Percentiles rank a stretch among this genome's conserved stretches.
Conservation (phyloP, 2,113 vertebrate species). For the Mobula hypostoma region DNA sequence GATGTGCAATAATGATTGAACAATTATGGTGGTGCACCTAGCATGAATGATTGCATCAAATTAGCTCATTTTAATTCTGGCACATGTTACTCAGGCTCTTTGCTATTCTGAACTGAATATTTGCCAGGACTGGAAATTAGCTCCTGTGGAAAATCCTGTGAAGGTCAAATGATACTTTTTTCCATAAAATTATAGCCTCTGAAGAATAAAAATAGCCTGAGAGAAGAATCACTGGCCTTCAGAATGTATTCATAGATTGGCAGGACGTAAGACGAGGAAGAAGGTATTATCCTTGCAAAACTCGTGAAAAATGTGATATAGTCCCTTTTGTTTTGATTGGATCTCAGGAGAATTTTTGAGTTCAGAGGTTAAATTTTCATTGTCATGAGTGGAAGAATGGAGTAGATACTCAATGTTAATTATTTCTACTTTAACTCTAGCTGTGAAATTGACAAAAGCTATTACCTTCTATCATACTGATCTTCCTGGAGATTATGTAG, state of each 20-base stretch:
- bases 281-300: not conserved
- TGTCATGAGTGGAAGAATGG: not conserved
- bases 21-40: not conserved
- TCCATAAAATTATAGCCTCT: not conserved
- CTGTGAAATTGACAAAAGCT: not conserved
- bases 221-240: not conserved
- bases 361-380: not conserved
- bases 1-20: not conserved
- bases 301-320: not conserved
- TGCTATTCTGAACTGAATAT: not conserved
- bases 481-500: not conserved
- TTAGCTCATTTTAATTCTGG: not conserved
- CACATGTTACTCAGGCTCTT: not conserved
- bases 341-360: not conserved
- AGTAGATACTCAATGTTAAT: slow-evolving; percentile 13
- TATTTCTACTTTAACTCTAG: not conserved
- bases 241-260: not conserved
- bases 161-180: not conserved
- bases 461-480: not conserved
- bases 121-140: not conserved
- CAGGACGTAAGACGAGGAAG: not conserved
- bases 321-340: not conserved
- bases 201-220: not conserved
- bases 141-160: not conserved
- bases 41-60: not conserved